Evolutionary conservation across 2,888 invertebrate genomes (phyloP).

Genomic region (Drosophila austrosaltans): DNA sequence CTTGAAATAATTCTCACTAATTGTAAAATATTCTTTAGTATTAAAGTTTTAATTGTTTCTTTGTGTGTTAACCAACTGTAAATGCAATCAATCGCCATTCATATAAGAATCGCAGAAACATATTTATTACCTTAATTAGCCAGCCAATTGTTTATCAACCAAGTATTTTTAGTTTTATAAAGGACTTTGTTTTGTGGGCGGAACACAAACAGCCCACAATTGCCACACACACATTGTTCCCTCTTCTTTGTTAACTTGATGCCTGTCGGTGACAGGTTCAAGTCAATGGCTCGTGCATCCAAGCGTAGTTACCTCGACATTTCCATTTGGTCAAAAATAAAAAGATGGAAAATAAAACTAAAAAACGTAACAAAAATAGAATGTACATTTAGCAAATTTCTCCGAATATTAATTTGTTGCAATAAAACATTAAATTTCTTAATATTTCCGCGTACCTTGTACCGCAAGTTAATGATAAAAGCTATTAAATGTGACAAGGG

Average conservation of each 20-base stretch:
- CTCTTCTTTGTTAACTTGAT: neutral
- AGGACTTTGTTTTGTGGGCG: neutral
- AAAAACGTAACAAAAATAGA: neutral
- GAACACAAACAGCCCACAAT: neutral
- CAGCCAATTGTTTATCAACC: neutral
- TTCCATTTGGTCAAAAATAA: neutral
- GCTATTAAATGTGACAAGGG: neutral
- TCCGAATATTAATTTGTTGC: neutral
- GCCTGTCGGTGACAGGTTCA: neutral
- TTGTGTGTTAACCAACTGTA: no score
- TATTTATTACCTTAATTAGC: no score
- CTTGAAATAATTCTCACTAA: no score
- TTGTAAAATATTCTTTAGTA: no score
- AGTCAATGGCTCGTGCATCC: neutral
- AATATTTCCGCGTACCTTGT: slow-evolving; percentile 1
- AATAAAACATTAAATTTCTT: neutral
- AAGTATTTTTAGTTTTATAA: neutral
- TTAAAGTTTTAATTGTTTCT: no score
- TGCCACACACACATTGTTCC: neutral
- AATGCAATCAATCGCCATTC: no score
- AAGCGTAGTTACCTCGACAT: neutral
- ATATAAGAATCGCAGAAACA: no score
- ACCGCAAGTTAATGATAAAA: neutral
- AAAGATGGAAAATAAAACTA: neutral
- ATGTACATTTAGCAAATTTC: neutral